Evolutionary conservation across 1,140 invertebrate genomes (phyloP), one percentile per base, ranked within the genome.

Genomic region (Papilio machaon): DNA sequence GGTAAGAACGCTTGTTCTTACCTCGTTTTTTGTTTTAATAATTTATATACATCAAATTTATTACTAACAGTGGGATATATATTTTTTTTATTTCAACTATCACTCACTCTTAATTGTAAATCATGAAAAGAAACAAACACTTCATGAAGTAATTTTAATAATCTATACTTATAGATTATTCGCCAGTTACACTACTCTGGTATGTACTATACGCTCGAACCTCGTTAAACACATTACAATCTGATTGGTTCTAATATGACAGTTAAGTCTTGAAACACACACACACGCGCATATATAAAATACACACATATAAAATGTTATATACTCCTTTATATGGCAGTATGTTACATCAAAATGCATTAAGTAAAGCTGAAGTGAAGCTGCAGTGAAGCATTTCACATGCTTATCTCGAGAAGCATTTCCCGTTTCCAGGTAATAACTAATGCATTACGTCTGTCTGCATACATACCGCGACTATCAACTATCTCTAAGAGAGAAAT

Each of bases 391-490:
- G 19, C 73, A 13, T 46, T 75, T 75, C 46, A 52, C 13, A 75
- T 75, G 38, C 23, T 49, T 75, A 75, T 49, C 73, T 75, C 46
- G 73, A 46, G 73, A 43, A 49, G 46, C 38, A 75, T 52, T 47
- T 52, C 46, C 73, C n/a, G 17, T 23, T 49, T 9, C 60, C n/a
- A 75, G 43, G 73, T 49, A 75, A 75, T 75, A 74, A 15, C 73
- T 74, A 75, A 75, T 75, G 73, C 73, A 75, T 75, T 75, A 49
- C 38, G 23, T 17, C 70, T 49, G 73, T 74, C 73, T 75, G 73
- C 7, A 75, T 75, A 23, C 46, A 75, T 75, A 46, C n/a, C 73
- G 17, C 46, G 1, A 23, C 73, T 9, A 17, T 52, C 38, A 75
- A n/a, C 35, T 74, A 13, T 46, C 73, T 75, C 10, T 15, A n/a